These are phyloP conservation scores for Distichodus sexfasciatus DNA, from an alignment of 2,797 vertebrate genomes.

Conservation along the genomic window DNA sequence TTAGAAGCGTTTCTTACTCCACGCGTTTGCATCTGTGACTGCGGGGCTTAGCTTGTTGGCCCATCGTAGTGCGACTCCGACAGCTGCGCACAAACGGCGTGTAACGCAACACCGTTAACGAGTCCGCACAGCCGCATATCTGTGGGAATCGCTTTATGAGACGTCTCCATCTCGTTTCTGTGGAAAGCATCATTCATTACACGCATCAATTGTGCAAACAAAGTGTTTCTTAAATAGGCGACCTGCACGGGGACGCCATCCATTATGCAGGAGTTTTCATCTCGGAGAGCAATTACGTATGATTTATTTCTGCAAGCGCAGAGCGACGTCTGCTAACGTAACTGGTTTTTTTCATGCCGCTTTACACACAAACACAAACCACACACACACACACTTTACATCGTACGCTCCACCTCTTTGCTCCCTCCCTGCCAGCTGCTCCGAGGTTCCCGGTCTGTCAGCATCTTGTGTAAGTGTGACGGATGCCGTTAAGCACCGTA, in stretches of 20 bases:
- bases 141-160: not conserved
- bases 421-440: not conserved
- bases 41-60: no score
- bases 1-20: no score
- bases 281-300: constrained; percentile 2
- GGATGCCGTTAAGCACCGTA: constrained; percentile 17
- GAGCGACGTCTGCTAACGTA: not conserved
- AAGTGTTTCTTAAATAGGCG: constrained; percentile 26
- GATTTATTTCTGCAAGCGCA: constrained; percentile 15
- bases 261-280: constrained; percentile 40
- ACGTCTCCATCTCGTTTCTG: constrained; percentile 18
- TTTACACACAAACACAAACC: not conserved
- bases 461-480: constrained; percentile 2
- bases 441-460: not conserved
- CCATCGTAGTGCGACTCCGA: no score
- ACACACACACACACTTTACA: not conserved
- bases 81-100: no score
- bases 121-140: not conserved
- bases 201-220: constrained; percentile 34
- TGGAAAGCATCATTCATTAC: constrained; percentile 34
- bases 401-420: not conserved
- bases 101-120: not conserved
- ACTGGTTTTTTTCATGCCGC: no score
- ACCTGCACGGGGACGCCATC: constrained; percentile 16
- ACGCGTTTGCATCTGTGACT: no score